A percentile compares a stretch with the other conserved stretches of the same genome.
Evolutionary conservation across 2,797 vertebrate species (phyloP).

Genomic region (Acanthis flammea): DNA sequence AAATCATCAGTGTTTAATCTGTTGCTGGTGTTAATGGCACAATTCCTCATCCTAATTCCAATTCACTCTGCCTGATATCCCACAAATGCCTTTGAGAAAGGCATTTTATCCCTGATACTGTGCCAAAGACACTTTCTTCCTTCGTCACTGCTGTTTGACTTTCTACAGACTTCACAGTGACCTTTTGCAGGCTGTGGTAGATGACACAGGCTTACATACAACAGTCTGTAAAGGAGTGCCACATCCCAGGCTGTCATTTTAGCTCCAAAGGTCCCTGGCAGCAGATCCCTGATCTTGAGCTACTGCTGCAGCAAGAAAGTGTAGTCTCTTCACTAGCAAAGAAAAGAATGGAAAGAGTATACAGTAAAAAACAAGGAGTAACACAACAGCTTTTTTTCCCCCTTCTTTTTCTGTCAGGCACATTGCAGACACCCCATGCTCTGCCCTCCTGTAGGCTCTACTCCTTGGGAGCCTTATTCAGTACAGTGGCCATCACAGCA

Average conservation of each 20-base stretch:
- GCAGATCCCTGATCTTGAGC: neutral
- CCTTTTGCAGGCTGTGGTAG: slow-evolving; percentile 22
- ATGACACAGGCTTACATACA: neutral
- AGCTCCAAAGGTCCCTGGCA: neutral
- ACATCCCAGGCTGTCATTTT: neutral
- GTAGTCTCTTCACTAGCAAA: neutral
- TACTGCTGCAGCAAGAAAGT: neutral
- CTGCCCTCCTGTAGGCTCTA: neutral
- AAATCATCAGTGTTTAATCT: slow-evolving; percentile 25
- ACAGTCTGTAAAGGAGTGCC: neutral
- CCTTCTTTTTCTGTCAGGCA: neutral
- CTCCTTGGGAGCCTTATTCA: neutral
- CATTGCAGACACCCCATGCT: fast-evolving
- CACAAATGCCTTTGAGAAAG: slow-evolving; percentile 39
- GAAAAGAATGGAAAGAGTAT: neutral
- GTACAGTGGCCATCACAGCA: neutral
- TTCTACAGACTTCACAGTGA: slow-evolving; percentile 27
- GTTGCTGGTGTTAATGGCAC: neutral
- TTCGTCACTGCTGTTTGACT: slow-evolving; percentile 32
- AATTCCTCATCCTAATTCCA: slow-evolving; percentile 37
- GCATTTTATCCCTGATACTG: neutral
- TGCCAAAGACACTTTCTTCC: slow-evolving; percentile 58
- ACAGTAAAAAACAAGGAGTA: neutral
- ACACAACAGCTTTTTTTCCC: neutral
- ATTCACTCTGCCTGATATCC: slow-evolving; percentile 28